phyloP scores from a whole-genome alignment of 2,113 vertebrate genomes.

The Sialia sialis region DNA sequence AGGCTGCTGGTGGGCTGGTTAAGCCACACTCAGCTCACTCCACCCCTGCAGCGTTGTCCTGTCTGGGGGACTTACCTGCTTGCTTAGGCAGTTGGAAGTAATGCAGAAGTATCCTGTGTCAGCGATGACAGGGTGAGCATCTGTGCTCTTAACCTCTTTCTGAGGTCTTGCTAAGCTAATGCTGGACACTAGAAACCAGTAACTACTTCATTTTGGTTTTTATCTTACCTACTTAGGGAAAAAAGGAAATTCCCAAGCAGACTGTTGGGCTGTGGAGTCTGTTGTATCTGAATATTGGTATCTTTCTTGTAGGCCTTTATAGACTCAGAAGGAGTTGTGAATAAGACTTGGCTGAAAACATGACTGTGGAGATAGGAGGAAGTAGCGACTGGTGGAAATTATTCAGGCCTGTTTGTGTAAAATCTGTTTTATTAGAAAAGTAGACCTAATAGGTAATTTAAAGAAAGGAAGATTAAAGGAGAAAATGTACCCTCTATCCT shows the following conservation, averaged over 20 bases:
- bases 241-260: background rate
- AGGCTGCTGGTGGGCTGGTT: background rate
- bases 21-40: accelerated
- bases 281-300: background rate
- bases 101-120: background rate
- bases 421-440: background rate
- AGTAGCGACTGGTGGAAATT: background rate
- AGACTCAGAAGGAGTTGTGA: background rate
- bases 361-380: background rate
- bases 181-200: background rate
- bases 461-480: background rate
- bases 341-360: background rate
- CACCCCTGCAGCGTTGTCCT: background rate
- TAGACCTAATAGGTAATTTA: background rate
- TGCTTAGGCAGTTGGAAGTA: background rate
- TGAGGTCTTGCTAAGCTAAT: background rate
- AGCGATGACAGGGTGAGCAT: background rate
- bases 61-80: accelerated
- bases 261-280: background rate
- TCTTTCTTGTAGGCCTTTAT: background rate
- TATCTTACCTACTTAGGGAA: background rate
- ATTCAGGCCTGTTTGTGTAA: background rate
- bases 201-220: background rate
- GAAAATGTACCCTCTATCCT: background rate
- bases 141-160: background rate